These are phyloP conservation scores for Blera fallax DNA, from an alignment of 2,888 invertebrate genomes.

Conservation along the genomic window DNA sequence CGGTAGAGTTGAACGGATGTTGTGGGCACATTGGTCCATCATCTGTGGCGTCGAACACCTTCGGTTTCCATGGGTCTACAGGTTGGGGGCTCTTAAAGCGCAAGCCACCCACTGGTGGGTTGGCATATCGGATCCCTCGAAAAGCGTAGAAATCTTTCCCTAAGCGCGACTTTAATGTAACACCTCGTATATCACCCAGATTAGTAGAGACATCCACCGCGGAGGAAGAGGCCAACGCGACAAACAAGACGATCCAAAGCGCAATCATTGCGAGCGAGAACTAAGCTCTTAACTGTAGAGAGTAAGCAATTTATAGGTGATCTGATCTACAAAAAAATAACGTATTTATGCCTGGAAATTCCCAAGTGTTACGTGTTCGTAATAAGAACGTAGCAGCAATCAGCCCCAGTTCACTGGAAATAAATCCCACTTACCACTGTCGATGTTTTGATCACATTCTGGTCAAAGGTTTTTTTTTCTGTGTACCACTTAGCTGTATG, in stretches of 20 bases:
- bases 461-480: neutral
- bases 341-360: neutral
- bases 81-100: conserved; percentile 82
- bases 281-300: neutral
- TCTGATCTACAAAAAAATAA: neutral
- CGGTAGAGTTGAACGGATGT: conserved; percentile 75
- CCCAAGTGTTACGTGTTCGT: neutral
- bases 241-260: neutral
- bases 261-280: conserved; percentile 3
- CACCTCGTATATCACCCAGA: conserved; percentile 77
- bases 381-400: neutral
- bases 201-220: conserved; percentile 76
- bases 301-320: conserved; percentile 17
- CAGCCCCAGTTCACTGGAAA: neutral
- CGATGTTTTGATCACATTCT: neutral
- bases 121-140: conserved; percentile 79
- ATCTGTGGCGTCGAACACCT: conserved; percentile 82
- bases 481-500: neutral
- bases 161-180: conserved; percentile 75
- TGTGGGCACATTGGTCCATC: conserved; percentile 84
- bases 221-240: neutral
- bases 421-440: neutral
- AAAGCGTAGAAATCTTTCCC: conserved; percentile 77
- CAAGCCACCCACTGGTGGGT: conserved; percentile 77
- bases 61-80: conserved; percentile 81